Conservation (phyloP, 2,113 vertebrate genomes). For the Cathartes aura region DNA sequence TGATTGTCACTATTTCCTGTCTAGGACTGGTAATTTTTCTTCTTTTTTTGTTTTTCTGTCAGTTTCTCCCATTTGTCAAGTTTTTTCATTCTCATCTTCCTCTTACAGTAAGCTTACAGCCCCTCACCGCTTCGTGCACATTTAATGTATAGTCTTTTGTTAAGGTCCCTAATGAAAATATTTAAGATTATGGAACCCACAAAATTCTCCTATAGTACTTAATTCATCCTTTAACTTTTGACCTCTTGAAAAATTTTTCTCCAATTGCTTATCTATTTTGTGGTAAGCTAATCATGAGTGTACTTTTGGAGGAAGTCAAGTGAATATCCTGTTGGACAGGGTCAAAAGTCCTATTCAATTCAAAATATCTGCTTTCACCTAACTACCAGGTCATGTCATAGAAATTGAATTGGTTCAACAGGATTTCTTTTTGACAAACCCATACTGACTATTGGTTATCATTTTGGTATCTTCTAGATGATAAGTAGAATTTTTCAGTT, state of each 20-base stretch:
- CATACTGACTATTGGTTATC: background rate
- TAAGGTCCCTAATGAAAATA: background rate
- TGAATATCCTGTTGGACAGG: background rate
- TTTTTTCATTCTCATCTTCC: background rate
- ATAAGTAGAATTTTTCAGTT: background rate
- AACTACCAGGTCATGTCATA: background rate
- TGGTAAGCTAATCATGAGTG: background rate
- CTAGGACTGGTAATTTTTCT: background rate
- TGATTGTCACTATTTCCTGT: background rate
- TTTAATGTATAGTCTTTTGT: background rate
- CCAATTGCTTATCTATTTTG: background rate
- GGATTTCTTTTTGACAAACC: background rate
- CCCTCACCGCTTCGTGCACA: fast-evolving
- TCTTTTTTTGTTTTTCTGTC: background rate
- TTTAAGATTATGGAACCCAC: background rate
- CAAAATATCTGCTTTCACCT: background rate
- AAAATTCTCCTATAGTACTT: background rate
- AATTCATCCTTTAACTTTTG: background rate
- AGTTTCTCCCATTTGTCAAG: background rate
- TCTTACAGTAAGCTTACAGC: background rate
- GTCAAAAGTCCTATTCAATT: background rate
- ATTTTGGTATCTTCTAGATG: background rate
- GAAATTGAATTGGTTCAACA: background rate
- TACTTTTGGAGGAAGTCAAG: background rate
- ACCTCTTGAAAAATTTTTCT: background rate